Base-by-base conservation (phyloP, 2,113 vertebrate genomes). In the Thamnophis sirtalis region DNA sequence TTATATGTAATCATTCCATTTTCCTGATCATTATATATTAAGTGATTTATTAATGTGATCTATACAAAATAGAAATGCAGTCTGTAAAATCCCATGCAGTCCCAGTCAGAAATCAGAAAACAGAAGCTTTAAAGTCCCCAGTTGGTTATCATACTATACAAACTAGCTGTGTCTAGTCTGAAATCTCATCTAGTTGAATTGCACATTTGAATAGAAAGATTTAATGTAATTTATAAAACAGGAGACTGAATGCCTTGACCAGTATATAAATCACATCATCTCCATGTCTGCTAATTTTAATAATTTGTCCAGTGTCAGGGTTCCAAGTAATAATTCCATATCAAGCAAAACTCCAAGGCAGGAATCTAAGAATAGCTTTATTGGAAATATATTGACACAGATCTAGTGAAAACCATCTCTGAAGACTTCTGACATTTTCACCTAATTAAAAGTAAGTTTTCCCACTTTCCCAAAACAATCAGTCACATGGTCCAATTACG, bases 51-150 rank as follows among this genome's bases (percentile, higher is more conserved):
- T 21, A 80, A 38, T 38, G 33, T 49, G 0, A 43, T 1, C 21
- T 28, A 93, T 8, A 68, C 51, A 93, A 93, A 93, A 24, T 28
- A 56, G n/a, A 80, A 91, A 91, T 13, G 21, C 53, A 38, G 21
- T 33, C 43, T n/a, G 38, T 80, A 80, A 19, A 54, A 4, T 92
- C 68, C 84, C 7, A 0, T 63, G 84, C 17, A 86, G 84, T 50
- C n/a, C 22, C 24, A 73, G 33, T 50, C n/a, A 56, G 33, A 56
- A 8, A 55, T 84, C 38, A 55, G 50, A 56, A 56, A 85, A 90
- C 48, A 86, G 10, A 28, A 53, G 7, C 6, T 60, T 58, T 86
- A 50, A 86, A 50, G 43, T 6, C 0, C 43, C 2, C 21, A 10
- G 84, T 49, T 86, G 48, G 54, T 21, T 38, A 15, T 13, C 21